phyloP scores from a whole-genome alignment of 2,113 vertebrate species.

The Promerops cafer region DNA sequence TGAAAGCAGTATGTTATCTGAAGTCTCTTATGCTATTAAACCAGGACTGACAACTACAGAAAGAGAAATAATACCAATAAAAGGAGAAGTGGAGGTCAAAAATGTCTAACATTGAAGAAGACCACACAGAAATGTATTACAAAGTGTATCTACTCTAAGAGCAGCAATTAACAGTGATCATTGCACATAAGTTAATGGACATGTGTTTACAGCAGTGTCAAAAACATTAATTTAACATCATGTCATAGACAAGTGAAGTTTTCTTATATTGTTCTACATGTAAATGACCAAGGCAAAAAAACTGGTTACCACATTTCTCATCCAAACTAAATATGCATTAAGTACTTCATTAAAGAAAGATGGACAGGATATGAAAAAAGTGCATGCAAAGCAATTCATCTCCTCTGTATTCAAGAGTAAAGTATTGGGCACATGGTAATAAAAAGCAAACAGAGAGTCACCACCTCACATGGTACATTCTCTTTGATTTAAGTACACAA shows the following conservation, averaged over 20 bases:
- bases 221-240: neutral
- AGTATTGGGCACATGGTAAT: neutral
- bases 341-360: neutral
- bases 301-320: neutral
- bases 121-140: neutral
- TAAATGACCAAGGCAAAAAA: neutral
- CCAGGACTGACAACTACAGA: neutral
- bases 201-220: neutral
- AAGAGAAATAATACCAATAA: neutral
- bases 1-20: neutral
- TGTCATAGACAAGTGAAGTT: neutral
- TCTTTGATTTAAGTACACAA: neutral
- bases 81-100: neutral
- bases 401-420: neutral
- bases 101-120: neutral
- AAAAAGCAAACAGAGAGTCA: neutral
- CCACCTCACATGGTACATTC: neutral
- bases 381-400: neutral
- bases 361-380: rapidly evolving
- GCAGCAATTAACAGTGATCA: rapidly evolving
- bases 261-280: neutral
- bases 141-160: neutral
- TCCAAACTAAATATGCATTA: neutral
- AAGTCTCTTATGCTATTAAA: neutral
- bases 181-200: neutral